phyloP scores from a whole-genome alignment of 1,140 invertebrate genomes.

The Tetragnatha versicolor region DNA sequence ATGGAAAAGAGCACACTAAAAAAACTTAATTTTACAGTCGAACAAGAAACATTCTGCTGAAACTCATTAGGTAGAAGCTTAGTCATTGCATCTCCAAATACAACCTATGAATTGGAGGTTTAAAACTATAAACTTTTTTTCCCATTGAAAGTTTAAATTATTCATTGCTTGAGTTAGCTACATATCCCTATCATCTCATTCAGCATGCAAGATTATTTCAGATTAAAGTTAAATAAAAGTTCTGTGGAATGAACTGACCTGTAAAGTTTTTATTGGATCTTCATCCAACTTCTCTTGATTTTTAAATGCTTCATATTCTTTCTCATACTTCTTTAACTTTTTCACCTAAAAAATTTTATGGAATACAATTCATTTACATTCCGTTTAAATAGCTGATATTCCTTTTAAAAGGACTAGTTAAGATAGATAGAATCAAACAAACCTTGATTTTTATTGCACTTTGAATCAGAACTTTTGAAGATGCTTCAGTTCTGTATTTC shows the following conservation, averaged over 20 bases:
- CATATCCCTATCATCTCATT: no score
- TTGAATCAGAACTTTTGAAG: constrained; percentile 87
- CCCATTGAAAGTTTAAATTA: no score
- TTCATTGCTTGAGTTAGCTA: no score
- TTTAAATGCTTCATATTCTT: constrained; percentile 86
- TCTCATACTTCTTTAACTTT: constrained; percentile 94
- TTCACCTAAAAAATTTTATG: constrained; percentile 68
- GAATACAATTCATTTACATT: neutral
- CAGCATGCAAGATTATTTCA: no score
- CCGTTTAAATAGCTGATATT: neutral
- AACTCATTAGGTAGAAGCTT: no score
- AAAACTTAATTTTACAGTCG: neutral
- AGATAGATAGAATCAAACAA: neutral
- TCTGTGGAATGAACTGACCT: no score
- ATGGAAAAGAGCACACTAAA: no score
- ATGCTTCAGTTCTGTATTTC: constrained; percentile 90
- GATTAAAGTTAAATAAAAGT: no score
- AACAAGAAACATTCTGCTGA: no score
- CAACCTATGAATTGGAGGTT: no score
- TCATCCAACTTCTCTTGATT: constrained; percentile 68
- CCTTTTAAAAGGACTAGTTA: neutral
- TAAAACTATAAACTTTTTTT: no score
- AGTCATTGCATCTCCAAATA: no score
- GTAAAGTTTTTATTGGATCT: constrained; percentile 68
- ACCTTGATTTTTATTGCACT: constrained; percentile 89